Conservation (phyloP, 2,888 invertebrate species). For the Lochmaea crataegi region DNA sequence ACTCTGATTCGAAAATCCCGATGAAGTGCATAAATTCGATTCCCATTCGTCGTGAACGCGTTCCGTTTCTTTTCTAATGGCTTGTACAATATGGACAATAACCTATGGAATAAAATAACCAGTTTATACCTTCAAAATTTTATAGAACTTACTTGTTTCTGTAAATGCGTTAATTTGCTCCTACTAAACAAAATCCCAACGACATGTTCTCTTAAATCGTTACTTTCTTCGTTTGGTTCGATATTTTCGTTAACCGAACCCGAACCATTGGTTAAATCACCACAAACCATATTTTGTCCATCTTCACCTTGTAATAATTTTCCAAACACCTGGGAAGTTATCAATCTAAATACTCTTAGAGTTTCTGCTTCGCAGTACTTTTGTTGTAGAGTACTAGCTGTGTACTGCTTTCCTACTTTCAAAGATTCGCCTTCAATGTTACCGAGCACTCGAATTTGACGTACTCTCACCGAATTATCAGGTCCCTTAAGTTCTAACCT, state of each 20-base stretch:
- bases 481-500: constrained; percentile 91
- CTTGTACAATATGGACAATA: constrained; percentile 89
- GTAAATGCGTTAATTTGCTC: constrained; percentile 91
- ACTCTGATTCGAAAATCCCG: constrained; percentile 62
- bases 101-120: constrained; percentile 67
- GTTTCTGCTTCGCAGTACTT: constrained; percentile 92
- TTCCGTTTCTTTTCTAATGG: constrained; percentile 89
- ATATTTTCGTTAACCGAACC: constrained; percentile 59
- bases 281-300: constrained; percentile 52
- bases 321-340: constrained; percentile 91
- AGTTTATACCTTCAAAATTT: not conserved
- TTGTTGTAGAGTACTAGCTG: constrained; percentile 78
- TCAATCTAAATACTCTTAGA: constrained; percentile 88
- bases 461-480: constrained; percentile 88
- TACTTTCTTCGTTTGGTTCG: constrained; percentile 67
- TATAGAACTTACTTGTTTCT: constrained; percentile 78
- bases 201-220: constrained; percentile 88
- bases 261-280: constrained; percentile 52
- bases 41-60: constrained; percentile 95
- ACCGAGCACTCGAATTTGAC: constrained; percentile 82
- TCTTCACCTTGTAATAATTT: constrained; percentile 82
- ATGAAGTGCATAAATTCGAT: constrained; percentile 68
- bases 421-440: constrained; percentile 71
- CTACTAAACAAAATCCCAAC: constrained; percentile 96
- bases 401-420: constrained; percentile 67